Conservation (phyloP, 2,888 invertebrate genomes). For the Lypha dubia region DNA sequence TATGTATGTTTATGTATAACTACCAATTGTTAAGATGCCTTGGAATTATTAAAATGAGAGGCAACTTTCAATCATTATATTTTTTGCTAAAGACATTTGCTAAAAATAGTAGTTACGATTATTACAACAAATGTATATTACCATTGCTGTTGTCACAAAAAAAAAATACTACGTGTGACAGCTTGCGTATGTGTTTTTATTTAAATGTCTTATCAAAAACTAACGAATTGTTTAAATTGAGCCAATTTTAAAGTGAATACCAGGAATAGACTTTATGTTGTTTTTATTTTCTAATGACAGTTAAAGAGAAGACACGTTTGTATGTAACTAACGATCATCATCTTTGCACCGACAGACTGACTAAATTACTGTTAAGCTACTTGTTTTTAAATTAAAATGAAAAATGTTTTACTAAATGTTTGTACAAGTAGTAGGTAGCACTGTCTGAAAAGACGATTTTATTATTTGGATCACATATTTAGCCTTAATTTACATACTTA, state of each 20-base stretch:
- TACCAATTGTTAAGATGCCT: too few species aligned
- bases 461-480: conserved; percentile 69
- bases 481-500: conserved; percentile 64
- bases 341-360: background rate
- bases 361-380: conserved; percentile 5
- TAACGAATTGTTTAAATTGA: conserved; percentile 27
- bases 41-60: too few species aligned
- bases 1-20: too few species aligned
- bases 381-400: conserved; percentile 22
- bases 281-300: conserved; percentile 34
- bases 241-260: conserved; percentile 49
- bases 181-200: conserved; percentile 54
- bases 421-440: background rate
- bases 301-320: conserved; percentile 12
- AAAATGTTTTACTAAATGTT: conserved; percentile 36
- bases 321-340: conserved; percentile 28
- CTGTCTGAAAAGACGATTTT: conserved; percentile 49
- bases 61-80: too few species aligned
- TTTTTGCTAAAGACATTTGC: too few species aligned
- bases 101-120: background rate
- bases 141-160: background rate
- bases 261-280: conserved; percentile 48
- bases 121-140: background rate
- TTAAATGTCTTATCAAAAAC: conserved; percentile 64
- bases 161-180: conserved; percentile 55